Evolutionary conservation across 2,888 invertebrate genomes (phyloP).

Genomic region (Cephus sareptanus): DNA sequence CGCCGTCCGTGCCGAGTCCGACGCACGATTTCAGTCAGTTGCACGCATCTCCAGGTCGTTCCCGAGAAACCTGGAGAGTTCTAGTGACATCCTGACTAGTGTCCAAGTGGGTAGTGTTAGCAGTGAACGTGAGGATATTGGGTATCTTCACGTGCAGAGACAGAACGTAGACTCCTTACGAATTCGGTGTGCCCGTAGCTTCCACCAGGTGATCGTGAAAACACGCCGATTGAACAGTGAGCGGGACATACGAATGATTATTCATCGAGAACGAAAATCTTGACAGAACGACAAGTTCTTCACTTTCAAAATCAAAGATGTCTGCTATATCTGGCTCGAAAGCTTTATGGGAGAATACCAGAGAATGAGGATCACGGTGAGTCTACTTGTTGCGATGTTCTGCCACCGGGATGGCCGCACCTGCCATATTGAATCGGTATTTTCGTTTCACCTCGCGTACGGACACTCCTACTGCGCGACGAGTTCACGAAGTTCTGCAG

Average conservation of each 20-base stretch:
- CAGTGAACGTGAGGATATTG: slow-evolving; percentile 3
- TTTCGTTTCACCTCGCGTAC: slow-evolving; percentile 5
- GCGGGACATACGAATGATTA: neutral
- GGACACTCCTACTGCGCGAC: neutral
- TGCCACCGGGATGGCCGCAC: slow-evolving; percentile 24
- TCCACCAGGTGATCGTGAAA: slow-evolving; percentile 4
- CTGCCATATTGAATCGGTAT: slow-evolving; percentile 54
- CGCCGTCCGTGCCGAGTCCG: slow-evolving; percentile 29
- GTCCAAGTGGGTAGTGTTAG: slow-evolving; percentile 5
- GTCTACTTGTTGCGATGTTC: neutral
- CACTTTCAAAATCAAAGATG: neutral
- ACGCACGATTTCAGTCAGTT: neutral
- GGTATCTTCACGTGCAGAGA: neutral
- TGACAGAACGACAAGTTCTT: neutral
- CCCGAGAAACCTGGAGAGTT: neutral
- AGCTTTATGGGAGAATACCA: neutral
- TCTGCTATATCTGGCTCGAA: neutral
- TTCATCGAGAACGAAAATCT: neutral
- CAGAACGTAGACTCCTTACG: neutral
- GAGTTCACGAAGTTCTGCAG: neutral
- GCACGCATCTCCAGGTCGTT: slow-evolving; percentile 3
- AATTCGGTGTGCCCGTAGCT: neutral
- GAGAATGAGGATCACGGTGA: slow-evolving; percentile 5
- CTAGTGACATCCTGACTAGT: slow-evolving; percentile 17
- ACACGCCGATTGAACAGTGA: neutral